A percentile compares a stretch with the other conserved stretches of the same genome.
phyloP scores from a whole-genome alignment of 2,888 invertebrate genomes.

The Globia sparganii region DNA sequence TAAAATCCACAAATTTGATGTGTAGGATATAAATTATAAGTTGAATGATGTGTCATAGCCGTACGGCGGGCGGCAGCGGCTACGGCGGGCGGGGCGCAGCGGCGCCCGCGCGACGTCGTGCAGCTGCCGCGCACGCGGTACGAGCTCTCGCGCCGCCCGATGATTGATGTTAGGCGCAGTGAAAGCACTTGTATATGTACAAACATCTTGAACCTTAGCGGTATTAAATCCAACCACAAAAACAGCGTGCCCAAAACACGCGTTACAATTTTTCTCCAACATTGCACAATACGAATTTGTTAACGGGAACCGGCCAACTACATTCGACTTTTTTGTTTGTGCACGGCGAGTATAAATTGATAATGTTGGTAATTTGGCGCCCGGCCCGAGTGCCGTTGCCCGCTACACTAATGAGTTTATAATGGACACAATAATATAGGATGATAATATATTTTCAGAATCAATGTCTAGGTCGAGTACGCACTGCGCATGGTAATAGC shows the following conservation, averaged over 20 bases:
- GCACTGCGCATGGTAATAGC: constrained; percentile 63
- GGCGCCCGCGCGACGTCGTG: constrained; percentile 20
- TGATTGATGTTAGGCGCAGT: constrained; percentile 85
- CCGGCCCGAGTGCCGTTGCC: constrained; percentile 88
- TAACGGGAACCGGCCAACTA: constrained; percentile 89
- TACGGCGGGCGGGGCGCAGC: not conserved
- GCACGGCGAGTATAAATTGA: constrained; percentile 89
- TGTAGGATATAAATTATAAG: constrained; percentile 70
- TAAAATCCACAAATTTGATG: constrained; percentile 57
- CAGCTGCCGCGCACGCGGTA: constrained; percentile 50
- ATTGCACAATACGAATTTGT: constrained; percentile 90
- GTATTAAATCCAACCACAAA: constrained; percentile 85
- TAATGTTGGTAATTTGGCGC: constrained; percentile 90
- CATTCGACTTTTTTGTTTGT: constrained; percentile 89
- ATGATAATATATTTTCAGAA: constrained; percentile 88
- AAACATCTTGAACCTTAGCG: constrained; percentile 82
- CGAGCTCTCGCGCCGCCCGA: constrained; percentile 56
- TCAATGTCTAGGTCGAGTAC: constrained; percentile 88
- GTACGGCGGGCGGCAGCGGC: constrained; percentile 20
- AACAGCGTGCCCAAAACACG: constrained; percentile 83
- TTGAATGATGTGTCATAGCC: constrained; percentile 73
- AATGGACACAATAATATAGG: constrained; percentile 88
- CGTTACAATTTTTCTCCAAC: constrained; percentile 89
- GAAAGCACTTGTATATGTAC: constrained; percentile 85
- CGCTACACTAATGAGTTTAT: constrained; percentile 90